Evolutionary conservation across 2,113 vertebrate species (phyloP).

Genomic region (Psophia crepitans): DNA sequence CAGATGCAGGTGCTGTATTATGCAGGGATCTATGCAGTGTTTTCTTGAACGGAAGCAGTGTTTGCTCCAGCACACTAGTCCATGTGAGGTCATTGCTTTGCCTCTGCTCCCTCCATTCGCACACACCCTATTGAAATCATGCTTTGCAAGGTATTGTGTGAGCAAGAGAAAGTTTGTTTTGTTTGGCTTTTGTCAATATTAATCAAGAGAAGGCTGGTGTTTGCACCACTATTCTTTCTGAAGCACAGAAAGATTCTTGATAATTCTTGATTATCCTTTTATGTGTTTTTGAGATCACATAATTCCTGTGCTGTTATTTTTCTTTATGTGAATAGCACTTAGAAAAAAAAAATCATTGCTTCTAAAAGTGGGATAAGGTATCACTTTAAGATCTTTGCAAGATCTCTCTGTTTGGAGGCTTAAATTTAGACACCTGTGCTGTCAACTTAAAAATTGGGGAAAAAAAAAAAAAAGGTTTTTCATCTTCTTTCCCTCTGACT

Average conservation of each 20-base stretch:
- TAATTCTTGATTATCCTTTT: background rate
- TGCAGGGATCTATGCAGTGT: background rate
- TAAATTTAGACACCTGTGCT: conserved; percentile 56
- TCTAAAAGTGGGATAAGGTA: conserved; percentile 6
- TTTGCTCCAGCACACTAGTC: background rate
- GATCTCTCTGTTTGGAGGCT: conserved; percentile 7
- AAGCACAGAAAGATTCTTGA: background rate
- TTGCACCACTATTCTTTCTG: background rate
- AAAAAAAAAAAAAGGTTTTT: conserved; percentile 21
- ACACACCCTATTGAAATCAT: background rate
- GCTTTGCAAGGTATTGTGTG: background rate
- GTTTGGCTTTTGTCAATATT: background rate
- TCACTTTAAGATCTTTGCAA: conserved; percentile 26
- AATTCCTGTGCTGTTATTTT: background rate
- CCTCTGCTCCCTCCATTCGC: background rate
- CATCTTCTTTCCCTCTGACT: conserved; percentile 44
- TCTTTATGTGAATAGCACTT: background rate
- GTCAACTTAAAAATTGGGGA: background rate
- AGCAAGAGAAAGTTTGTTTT: background rate
- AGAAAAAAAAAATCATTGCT: background rate
- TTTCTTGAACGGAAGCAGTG: background rate
- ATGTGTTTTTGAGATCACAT: background rate
- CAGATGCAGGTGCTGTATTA: background rate
- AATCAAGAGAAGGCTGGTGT: background rate
- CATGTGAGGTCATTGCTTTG: background rate